phyloP scores from a whole-genome alignment of 2,113 vertebrate genomes.

The Loxodonta africana region DNA sequence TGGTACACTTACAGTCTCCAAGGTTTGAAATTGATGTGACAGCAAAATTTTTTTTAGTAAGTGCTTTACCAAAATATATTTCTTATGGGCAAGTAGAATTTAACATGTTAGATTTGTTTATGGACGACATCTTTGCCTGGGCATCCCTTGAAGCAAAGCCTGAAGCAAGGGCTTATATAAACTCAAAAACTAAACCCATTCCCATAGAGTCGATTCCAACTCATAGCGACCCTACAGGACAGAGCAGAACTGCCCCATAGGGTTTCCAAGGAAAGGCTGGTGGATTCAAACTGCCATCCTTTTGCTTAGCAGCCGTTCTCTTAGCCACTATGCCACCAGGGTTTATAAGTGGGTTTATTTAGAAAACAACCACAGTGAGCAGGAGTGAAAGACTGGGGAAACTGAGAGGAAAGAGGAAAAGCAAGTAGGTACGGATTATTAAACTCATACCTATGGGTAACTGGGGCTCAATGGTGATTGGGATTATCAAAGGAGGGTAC shows the following conservation, averaged over 20 bases:
- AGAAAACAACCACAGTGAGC: neutral
- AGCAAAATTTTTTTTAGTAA: neutral
- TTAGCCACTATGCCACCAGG: too few species aligned
- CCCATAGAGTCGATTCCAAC: too few species aligned
- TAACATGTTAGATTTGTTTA: neutral
- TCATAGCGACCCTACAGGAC: too few species aligned
- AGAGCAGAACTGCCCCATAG: too few species aligned
- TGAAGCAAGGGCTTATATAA: neutral
- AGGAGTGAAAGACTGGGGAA: neutral
- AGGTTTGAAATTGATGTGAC: too few species aligned
- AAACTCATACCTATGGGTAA: neutral
- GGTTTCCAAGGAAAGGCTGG: too few species aligned
- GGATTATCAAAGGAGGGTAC: neutral
- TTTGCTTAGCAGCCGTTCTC: too few species aligned
- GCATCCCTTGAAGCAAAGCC: neutral
- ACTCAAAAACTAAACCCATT: too few species aligned
- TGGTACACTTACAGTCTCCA: too few species aligned
- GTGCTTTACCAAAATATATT: neutral
- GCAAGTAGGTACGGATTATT: rapidly evolving
- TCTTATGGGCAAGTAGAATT: neutral
- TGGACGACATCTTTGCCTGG: neutral
- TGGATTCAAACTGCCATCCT: too few species aligned
- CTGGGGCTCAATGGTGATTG: rapidly evolving
- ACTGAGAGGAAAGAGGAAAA: neutral
- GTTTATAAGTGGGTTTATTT: neutral